Conservation (phyloP, 2,797 vertebrate species). For the Kryptopterus vitreolus region DNA sequence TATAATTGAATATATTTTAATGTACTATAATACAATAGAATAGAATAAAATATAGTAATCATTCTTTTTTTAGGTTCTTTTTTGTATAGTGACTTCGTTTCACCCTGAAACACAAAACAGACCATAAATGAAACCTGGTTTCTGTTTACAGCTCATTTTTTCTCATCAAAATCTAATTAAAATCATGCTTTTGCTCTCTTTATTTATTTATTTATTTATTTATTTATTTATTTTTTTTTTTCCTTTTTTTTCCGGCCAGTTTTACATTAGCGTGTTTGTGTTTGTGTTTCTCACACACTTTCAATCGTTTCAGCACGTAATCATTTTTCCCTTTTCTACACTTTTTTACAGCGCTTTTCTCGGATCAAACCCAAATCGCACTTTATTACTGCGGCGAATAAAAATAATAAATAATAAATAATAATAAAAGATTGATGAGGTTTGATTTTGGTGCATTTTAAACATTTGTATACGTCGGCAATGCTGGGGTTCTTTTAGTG, state of each 20-base stretch:
- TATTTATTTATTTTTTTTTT: too few relatives aligned
- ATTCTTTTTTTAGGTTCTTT: too few relatives aligned
- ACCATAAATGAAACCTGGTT: conserved; percentile 20
- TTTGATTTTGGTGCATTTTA: conserved; percentile 25
- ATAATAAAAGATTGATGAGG: conserved; percentile 43
- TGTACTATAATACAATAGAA: too few relatives aligned
- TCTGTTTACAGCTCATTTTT: conserved; percentile 39
- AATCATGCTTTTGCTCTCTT: conserved; percentile 16
- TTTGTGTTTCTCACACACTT: conserved; percentile 25
- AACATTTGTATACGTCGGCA: too few relatives aligned
- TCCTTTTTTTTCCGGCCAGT: background rate
- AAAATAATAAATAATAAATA: too few relatives aligned
- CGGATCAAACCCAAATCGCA: conserved; percentile 32
- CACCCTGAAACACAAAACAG: background rate
- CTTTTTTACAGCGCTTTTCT: conserved; percentile 16
- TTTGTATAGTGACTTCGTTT: background rate
- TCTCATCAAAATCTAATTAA: conserved; percentile 45
- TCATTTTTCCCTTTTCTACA: conserved; percentile 33
- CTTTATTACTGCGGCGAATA: conserved; percentile 10
- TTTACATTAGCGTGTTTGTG: conserved; percentile 17
- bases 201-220: too few relatives aligned
- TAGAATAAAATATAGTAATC: too few relatives aligned
- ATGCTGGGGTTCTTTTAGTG: background rate
- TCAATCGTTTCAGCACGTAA: conserved; percentile 29
- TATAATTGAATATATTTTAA: too few relatives aligned